Conservation (phyloP, 1,140 invertebrate species). For the Cepaea nemoralis region DNA sequence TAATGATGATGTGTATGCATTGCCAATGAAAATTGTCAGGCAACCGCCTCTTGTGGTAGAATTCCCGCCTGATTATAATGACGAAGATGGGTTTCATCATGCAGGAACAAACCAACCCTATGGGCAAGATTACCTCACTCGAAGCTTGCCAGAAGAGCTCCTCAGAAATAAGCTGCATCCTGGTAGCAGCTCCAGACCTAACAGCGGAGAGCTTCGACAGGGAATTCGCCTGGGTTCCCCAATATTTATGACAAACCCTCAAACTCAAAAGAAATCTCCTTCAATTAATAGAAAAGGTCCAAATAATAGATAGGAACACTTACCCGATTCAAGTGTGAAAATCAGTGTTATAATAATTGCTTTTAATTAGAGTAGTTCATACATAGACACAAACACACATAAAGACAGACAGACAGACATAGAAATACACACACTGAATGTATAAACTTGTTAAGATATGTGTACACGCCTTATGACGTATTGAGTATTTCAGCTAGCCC, state of each 20-base stretch:
- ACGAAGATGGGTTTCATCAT: neutral
- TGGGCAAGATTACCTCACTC: neutral
- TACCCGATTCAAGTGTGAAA: neutral
- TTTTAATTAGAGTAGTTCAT: no score
- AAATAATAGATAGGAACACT: neutral
- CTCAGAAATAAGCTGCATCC: slow-evolving; percentile 32
- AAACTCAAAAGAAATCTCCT: neutral
- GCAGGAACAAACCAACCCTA: neutral
- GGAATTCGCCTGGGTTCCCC: neutral
- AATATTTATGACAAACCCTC: neutral
- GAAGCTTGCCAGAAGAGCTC: neutral
- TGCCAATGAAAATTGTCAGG: neutral
- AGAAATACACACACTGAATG: no score
- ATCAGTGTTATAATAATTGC: neutral
- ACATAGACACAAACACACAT: no score
- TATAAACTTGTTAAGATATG: no score
- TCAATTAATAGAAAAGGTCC: neutral
- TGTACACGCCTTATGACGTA: no score
- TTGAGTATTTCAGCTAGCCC: no score
- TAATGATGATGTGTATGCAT: slow-evolving; percentile 18
- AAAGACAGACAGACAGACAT: no score
- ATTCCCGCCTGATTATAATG: slow-evolving; percentile 54
- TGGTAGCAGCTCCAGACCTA: neutral
- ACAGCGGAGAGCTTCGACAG: slow-evolving; percentile 1
- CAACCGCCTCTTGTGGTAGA: neutral